These are phyloP conservation scores for Urocitellus parryii DNA, from an alignment of 2,113 vertebrate genomes.

Conservation along the genomic window DNA sequence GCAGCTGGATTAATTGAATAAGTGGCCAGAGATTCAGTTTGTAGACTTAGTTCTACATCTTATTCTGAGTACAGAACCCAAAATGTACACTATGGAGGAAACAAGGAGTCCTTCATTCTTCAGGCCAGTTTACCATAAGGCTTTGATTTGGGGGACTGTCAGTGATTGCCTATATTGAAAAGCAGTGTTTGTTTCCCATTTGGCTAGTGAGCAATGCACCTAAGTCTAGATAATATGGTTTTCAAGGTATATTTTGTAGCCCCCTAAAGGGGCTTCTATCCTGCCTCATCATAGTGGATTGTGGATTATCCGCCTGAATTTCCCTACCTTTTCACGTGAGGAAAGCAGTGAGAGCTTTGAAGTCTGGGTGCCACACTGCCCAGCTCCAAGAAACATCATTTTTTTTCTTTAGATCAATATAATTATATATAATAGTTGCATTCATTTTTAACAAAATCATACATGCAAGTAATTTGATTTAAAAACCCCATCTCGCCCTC, in stretches of 20 bases:
- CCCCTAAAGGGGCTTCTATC: not conserved
- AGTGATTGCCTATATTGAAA: not conserved
- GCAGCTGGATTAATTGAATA: not conserved
- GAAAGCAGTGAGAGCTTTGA: not conserved
- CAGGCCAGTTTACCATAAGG: not conserved
- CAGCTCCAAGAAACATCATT: not conserved
- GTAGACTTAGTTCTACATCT: not conserved
- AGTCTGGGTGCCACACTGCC: not conserved
- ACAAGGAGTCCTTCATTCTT: not conserved
- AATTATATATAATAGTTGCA: too few relatives aligned
- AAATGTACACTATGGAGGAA: not conserved
- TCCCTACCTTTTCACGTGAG: not conserved
- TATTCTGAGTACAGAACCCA: not conserved
- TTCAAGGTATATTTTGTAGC: not conserved
- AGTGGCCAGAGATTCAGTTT: not conserved
- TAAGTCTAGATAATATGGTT: not conserved
- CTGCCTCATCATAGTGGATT: not conserved
- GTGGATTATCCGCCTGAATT: not conserved
- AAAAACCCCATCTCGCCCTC: too few relatives aligned
- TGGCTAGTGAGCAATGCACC: not conserved
- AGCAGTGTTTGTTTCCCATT: not conserved
- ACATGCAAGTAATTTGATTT: too few relatives aligned
- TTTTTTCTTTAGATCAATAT: too few relatives aligned
- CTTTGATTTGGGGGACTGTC: not conserved
- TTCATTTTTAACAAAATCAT: too few relatives aligned